Base-by-base conservation (phyloP, 2,113 vertebrate genomes). In the Oncorhynchus tshawytscha region DNA sequence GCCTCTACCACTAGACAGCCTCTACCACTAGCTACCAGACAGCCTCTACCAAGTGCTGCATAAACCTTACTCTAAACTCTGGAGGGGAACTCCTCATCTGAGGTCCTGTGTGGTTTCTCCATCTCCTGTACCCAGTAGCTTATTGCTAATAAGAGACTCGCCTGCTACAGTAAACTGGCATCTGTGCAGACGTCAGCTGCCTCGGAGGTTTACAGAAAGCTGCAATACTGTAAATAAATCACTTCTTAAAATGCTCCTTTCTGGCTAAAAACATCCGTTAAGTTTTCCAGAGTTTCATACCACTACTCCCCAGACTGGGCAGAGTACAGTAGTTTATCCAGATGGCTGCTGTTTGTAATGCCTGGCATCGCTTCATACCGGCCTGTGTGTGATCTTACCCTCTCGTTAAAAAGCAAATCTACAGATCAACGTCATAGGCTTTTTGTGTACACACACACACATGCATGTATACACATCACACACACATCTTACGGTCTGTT, bases 401-500 rank as follows among this genome's bases (percentile, higher is more conserved):
- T 24, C 20, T 5, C 1, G n/a, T 16, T n/a, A 22, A 24, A 31
- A 54, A 54, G 51, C 12, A 15, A 54, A 54, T 54, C 12, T 54
- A 18, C 39, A 11, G 9, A 45, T 45, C 8, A 45, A 9, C 1
- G 4, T 54, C 51, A 54, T 54, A 54, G 39, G 39, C 0, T 45
- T 11, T 45, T 45, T 45, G 9, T 45, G 39, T 45, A 11, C 9
- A 68, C 64, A 11, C 9, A 68, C 64, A 13, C 4, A 39, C 39
- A 18, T 18, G 18, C 67, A 71, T 3, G 22, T 11, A 67, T 27
- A 60, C 48, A 76, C n/a, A 22, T 45, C 9, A 45, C 24, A 34
- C 39, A 71, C 29, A 31, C 29, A 34, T 5, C 27, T 3, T 27
- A 27, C 27, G 3, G 27, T 27, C 72, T 97, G 93, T 78, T 98